Evolutionary conservation across 2,888 invertebrate species (phyloP), one percentile per base, ranked within the genome.

Genomic region (Ormia ochracea): DNA sequence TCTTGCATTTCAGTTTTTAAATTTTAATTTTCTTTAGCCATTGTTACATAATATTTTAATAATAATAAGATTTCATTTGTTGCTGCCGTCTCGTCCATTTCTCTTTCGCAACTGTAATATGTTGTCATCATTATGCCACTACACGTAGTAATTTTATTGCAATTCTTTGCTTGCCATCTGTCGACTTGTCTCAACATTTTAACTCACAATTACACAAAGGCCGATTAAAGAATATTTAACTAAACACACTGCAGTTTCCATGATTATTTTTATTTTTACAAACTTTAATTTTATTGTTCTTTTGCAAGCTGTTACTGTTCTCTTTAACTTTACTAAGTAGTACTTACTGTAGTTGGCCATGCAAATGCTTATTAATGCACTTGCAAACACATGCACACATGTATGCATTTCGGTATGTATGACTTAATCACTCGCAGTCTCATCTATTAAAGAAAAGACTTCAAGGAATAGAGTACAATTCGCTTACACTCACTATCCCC

Each of bases 171-270:
- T 19, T 68, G 0, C 12, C n/a, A 26, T 26, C 17, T 38, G 52
- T 61, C 43, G 19, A 33, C n/a, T 31, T 17, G 28, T 36, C 23
- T 61, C 38, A n/a, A 48, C 23, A 38, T 63, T 80, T 72, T 63
- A 68, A 68, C 76, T 76, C 72, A 50, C 76, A 80, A 76, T 80
- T 76, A 76, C 75, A 59, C 61, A 73, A 80, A 76, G 76, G 43
- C 72, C 50, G 68, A 73, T 80, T 76, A 76, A 19, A 56, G 48
- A 76, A 54, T 61, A 56, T 80, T 72, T 68, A 66, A 50, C 76
- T 50, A 66, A 52, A 65, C 28, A 9, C 19, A 19, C 21, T 19
- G n/a, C 1, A 58, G 14, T 12, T 33, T 4, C 23, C 10, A 26
- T 28, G 33, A 48, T 56, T 65, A 50, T 28, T 54, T n/a, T 69